Evolutionary conservation across 2,113 vertebrate genomes (phyloP), one percentile per base, ranked within the genome.

Genomic region (Synchiropus splendidus): DNA sequence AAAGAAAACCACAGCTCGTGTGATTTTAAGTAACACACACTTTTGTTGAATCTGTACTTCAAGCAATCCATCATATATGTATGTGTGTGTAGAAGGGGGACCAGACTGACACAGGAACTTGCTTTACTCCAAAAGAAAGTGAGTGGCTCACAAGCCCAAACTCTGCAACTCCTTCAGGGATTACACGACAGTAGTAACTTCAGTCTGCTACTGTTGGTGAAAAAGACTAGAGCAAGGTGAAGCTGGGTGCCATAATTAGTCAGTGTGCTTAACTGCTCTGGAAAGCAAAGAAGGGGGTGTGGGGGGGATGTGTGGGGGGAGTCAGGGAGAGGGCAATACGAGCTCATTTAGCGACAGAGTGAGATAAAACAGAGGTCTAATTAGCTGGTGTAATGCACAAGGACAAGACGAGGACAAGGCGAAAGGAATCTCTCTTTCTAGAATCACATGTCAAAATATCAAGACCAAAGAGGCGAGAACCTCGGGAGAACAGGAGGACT

Each of bases 221-320:
- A n/a, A 52, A 51, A 64, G 56, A 37, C 56, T 31, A 9, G 53
- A 54, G 30, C 40, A 54, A 62, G 44, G 50, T 59, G 41, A 67
- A 54, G 17, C 42, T 2, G 51, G 47, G 21, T 48, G 54, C 10
- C 31, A 54, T 60, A 59, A 73, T 68, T 73, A 67, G 36, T 58
- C 27, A 42, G 46, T 60, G 47, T 47, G 38, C 46, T 58, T 47
- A 36, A 58, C 37, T 38, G 54, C 36, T 50, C 44, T 36, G 36
- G 52, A 65, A 70, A 69, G 49, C 30, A 62, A 40, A 63, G 55
- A 53, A 31, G 44, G n/a, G n/a, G n/a, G n/a, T n/a, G n/a, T n/a
- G n/a, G n/a, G n/a, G n/a, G n/a, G n/a, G n/a, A n/a, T n/a, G n/a
- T n/a, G n/a, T n/a, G n/a, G 27, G 62, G 21, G 8, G 51, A 64